Conservation (phyloP, 2,797 vertebrate genomes). For the Centropyge bicolor region DNA sequence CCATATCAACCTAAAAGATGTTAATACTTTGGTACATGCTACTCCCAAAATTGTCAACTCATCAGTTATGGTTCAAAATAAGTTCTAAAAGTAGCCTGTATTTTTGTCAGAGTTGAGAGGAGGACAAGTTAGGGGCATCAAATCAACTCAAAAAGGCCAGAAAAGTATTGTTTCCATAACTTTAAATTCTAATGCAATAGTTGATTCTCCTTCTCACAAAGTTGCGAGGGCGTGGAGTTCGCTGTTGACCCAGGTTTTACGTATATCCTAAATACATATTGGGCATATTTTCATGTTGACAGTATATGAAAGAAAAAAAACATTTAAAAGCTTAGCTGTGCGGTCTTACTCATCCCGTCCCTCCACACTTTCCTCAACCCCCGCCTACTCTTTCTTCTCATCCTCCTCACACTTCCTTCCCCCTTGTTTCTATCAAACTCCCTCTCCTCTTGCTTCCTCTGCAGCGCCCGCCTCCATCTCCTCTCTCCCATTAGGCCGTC, state of each 20-base stretch:
- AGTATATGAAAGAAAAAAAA: neutral
- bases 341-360: neutral
- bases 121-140: too few species aligned
- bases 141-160: too few species aligned
- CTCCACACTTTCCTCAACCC: slow-evolving; percentile 3
- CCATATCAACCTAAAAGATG: too few species aligned
- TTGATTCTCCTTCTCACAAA: neutral
- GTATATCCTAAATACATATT: neutral
- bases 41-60: too few species aligned
- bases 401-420: slow-evolving; percentile 54
- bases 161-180: too few species aligned
- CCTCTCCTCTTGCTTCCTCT: slow-evolving; percentile 39
- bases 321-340: neutral
- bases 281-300: neutral
- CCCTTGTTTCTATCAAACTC: slow-evolving; percentile 56
- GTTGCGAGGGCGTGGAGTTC: neutral
- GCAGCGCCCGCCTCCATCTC: slow-evolving; percentile 50
- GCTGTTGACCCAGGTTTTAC: neutral
- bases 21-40: too few species aligned
- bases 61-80: too few species aligned
- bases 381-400: slow-evolving; percentile 54
- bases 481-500: slow-evolving; percentile 56
- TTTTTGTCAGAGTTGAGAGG: too few species aligned
- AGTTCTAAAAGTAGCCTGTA: too few species aligned
- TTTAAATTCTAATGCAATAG: too few species aligned